phyloP scores from a whole-genome alignment of 2,888 invertebrate genomes.

The Brachyptera putata region DNA sequence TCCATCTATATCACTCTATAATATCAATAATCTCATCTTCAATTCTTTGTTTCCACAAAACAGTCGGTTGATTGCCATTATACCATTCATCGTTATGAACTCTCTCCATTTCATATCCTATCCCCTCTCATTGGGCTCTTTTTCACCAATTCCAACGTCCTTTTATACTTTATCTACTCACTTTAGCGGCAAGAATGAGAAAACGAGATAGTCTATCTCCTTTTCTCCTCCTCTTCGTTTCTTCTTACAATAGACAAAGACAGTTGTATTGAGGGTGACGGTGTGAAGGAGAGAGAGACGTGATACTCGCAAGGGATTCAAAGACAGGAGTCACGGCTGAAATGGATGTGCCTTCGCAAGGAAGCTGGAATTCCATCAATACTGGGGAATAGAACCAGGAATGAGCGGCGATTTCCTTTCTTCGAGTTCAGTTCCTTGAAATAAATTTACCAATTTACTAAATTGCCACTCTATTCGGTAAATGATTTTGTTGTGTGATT shows the following conservation, averaged over 20 bases:
- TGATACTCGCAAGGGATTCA: not conserved
- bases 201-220: not conserved
- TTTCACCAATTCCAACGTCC: not conserved
- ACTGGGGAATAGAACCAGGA: not conserved
- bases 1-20: no score
- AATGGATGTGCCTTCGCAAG: not conserved
- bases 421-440: no score
- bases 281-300: not conserved
- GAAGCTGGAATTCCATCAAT: not conserved
- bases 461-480: no score
- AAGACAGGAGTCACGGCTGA: not conserved
- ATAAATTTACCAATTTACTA: no score
- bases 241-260: not conserved
- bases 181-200: not conserved
- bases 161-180: constrained; percentile 9
- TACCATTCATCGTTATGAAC: no score
- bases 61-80: no score
- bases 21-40: no score
- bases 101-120: not conserved
- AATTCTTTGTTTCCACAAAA: no score
- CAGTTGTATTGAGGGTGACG: not conserved
- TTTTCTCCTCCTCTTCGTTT: no score
- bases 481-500: no score
- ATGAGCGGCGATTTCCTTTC: no score
- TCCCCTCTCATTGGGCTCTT: not conserved